Conservation (phyloP, 2,797 vertebrate species). For the Tamandua tetradactyla region DNA sequence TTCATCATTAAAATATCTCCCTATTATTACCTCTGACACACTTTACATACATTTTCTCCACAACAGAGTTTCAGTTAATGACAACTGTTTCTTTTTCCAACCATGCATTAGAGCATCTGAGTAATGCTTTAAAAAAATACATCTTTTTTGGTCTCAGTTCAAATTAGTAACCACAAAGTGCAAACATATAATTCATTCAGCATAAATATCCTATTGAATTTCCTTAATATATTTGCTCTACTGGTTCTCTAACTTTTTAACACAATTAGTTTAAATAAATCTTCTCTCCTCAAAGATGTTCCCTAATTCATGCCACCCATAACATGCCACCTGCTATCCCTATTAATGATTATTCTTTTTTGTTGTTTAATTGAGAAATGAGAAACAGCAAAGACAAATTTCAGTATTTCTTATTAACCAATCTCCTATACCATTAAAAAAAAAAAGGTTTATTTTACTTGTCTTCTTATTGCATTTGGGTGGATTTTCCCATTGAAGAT, state of each 20-base stretch:
- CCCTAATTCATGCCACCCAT: too few relatives aligned
- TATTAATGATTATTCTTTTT: not conserved
- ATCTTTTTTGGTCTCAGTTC: not conserved
- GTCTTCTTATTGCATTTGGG: not conserved
- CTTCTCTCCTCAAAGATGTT: not conserved
- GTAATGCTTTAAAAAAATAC: too few relatives aligned
- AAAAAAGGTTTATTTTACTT: not conserved
- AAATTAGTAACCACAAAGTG: not conserved
- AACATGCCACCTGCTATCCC: too few relatives aligned
- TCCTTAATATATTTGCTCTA: too few relatives aligned
- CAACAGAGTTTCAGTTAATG: not conserved
- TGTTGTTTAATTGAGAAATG: too few relatives aligned
- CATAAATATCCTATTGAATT: not conserved
- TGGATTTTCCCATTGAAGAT: not conserved
- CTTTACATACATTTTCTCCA: not conserved
- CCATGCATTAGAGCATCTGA: not conserved
- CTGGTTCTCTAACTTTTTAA: not conserved
- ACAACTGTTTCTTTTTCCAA: not conserved
- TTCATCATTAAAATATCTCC: not conserved
- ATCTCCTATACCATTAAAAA: too few relatives aligned
- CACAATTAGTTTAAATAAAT: not conserved
- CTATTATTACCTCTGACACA: not conserved
- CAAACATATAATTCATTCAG: not conserved
- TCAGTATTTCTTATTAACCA: not conserved
- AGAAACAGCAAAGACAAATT: not conserved